Base-by-base conservation (phyloP, 2,888 invertebrate genomes). In the Chrysolina americana region DNA sequence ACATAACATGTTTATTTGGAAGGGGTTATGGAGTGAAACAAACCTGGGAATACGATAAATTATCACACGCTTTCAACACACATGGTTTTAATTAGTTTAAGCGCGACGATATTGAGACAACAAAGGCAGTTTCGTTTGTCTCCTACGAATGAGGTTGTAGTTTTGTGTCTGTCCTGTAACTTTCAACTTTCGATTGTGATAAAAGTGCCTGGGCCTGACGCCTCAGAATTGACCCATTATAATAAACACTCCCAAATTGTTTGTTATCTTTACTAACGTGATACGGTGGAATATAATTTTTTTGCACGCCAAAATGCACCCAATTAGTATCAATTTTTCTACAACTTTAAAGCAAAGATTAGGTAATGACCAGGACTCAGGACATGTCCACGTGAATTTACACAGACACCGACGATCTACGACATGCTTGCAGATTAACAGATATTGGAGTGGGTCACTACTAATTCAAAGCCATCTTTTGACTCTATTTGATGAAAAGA, bases 21-120 rank as follows among this genome's bases (percentile, higher is more conserved):
- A 83, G 80, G 83, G 82, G 82, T 82, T 82, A 82, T 78, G 79
- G 76, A 78, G 77, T 79, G 79, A 79, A 78, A 78, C 73, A 78
- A 79, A 79, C 76, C 72, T 79, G 81, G 79, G 82, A 74, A 74
- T 74, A 71, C 56, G 53, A 71, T 74, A 71, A 74, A 74, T 74
- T 71, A 74, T 74, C 59, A 36, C 36, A 8, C 36, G 70, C 74
- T 50, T 44, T 64, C 59, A 68, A 83, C 84, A 84, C 59, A 59
- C 80, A 81, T 84, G 84, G 81, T 84, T 83, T 50, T 72, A 72
- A 72, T 72, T 72, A 72, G 47, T 62, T 47, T 65, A 70, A 63
- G 71, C 56, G 66, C 56, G 72, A 73, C 71, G 71, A 65, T 56
- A 77, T 76, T 78, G 71, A 72, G 75, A 77, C 74, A 74, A 78